These are phyloP conservation scores for Tetragonula clypearis DNA, from an alignment of 1,140 invertebrate genomes.

Conservation along the genomic window DNA sequence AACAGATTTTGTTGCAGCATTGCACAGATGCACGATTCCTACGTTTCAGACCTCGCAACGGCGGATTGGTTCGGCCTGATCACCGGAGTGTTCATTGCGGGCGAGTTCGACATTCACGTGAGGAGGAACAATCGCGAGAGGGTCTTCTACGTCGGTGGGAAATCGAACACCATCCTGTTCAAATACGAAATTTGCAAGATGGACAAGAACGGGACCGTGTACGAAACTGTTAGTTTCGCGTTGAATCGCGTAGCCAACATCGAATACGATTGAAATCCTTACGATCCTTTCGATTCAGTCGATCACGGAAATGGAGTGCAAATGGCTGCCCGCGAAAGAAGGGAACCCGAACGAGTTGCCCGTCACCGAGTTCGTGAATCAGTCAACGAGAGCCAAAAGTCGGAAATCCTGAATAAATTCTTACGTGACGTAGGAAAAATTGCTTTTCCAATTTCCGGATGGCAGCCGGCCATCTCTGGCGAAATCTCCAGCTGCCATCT, in stretches of 20 bases:
- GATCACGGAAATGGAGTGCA: conserved; percentile 35
- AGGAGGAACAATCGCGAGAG: conserved; percentile 52
- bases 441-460: too few relatives aligned
- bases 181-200: conserved; percentile 71
- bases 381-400: background rate
- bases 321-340: conserved; percentile 61
- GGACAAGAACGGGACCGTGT: conserved; percentile 54
- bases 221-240: conserved; percentile 56
- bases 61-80: conserved; percentile 73
- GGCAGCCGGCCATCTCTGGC: too few relatives aligned
- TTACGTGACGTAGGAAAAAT: background rate
- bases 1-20: background rate
- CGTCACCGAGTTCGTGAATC: conserved; percentile 45
- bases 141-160: conserved; percentile 49
- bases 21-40: background rate
- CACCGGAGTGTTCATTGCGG: conserved; percentile 60
- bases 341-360: conserved; percentile 59
- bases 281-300: conserved; percentile 43
- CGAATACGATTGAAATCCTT: background rate
- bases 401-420: conserved; percentile 4
- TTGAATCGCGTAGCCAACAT: background rate
- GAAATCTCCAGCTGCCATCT: too few relatives aligned
- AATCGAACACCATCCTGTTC: conserved; percentile 65
- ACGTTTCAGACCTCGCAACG: conserved; percentile 58
- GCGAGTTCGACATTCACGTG: conserved; percentile 59